Evolutionary conservation across 92 coral and sea anemone genomes (phyloP).

Genomic region (Diadumene lineata): DNA sequence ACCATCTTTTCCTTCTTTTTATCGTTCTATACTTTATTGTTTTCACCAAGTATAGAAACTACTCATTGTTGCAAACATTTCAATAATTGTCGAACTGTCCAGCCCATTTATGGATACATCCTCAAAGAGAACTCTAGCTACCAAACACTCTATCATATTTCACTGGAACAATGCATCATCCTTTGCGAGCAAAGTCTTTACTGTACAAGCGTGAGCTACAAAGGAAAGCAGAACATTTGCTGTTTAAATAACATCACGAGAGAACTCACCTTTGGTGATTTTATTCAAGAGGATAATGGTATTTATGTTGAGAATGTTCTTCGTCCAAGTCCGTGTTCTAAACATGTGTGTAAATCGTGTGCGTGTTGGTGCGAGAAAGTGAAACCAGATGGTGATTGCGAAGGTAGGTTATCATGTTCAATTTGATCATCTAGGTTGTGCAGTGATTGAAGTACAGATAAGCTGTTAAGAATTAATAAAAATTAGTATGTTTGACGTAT

Average conservation of each 20-base stretch:
- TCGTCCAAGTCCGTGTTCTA: neutral
- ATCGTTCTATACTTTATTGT: no score
- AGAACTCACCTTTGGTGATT: neutral
- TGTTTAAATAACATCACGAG: neutral
- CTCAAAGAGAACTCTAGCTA: neutral
- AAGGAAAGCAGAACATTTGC: neutral
- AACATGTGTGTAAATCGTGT: neutral
- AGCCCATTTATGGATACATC: neutral
- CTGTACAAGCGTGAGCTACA: neutral
- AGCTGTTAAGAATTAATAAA: no score
- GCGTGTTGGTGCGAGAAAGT: neutral
- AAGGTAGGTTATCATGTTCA: neutral
- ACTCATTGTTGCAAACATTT: no score
- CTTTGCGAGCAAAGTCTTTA: neutral
- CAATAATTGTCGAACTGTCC: neutral
- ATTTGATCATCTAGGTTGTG: no score
- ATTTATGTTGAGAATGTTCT: neutral
- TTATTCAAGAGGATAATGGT: neutral
- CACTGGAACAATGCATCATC: neutral
- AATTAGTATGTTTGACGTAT: no score
- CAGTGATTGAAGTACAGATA: no score
- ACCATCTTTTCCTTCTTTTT: no score
- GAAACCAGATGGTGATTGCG: neutral
- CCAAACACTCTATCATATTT: neutral
- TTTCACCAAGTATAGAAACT: no score